Evolutionary conservation across 2,113 vertebrate genomes (phyloP), one percentile per base, ranked within the genome.

Genomic region (Microtus montanus): DNA sequence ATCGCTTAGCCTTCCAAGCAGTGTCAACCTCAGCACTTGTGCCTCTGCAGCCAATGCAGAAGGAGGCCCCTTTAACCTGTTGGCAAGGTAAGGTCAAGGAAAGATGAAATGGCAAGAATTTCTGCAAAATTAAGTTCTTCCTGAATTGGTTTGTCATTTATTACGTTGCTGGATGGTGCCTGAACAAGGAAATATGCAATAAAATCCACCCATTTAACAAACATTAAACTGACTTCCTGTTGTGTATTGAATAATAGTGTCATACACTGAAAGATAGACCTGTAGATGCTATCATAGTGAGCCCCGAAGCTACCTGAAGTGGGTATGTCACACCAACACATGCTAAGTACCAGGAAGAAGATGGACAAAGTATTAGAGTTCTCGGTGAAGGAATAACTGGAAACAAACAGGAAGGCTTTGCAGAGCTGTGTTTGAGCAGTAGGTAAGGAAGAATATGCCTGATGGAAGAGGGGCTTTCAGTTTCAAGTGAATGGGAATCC

Each of bases 111-210:
- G 38, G 26, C 89, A 66, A 89, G 77, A 54, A 77, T 82, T 85
- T 66, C 33, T 93, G 44, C 41, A 92, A 49, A 92, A 71, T 94
- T 33, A 83, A 96, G 83, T 89, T 38, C 11, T 87, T 94, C 66
- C 64, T 93, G 44, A 94, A 89, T 90, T 85, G 1, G 5, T 61
- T 89, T 82, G 54, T 75, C 30, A 47, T 38, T 73, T 71, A 74
- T 78, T 80, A 66, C 92, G 63, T 95, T 91, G 44, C 70, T 26
- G 35, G 94, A 33, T 93, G 92, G 77, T 95, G 93, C 82, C 58
- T 89, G 20, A 90, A 28, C 91, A 93, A 80, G 79, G 49, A 94
- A 95, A 96, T 79, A 86, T 61, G 95, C 92, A 97, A 96, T 97
- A 96, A 96, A 97, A 92, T 68, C 91, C 26, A 96, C 44, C 89